Conservation (phyloP, 2,888 invertebrate species). For the Mythimna ferrago region DNA sequence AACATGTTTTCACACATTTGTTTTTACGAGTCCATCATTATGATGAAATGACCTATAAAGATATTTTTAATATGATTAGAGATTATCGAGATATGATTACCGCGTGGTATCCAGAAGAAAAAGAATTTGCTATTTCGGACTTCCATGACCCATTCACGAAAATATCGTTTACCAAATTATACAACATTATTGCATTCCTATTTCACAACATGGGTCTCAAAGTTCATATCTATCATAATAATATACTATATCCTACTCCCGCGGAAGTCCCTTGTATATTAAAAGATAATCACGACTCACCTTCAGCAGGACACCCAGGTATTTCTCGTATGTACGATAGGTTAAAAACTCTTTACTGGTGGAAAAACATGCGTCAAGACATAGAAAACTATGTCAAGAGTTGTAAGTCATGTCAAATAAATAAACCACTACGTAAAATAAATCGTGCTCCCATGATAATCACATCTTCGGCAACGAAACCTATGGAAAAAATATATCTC, state of each 20-base stretch:
- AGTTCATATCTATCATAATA: conserved; percentile 3
- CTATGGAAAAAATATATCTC: background rate
- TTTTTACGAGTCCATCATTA: background rate
- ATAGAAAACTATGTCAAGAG: background rate
- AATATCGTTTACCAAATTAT: too few relatives aligned
- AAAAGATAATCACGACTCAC: too few relatives aligned
- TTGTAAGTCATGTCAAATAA: background rate
- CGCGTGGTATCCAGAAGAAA: too few relatives aligned
- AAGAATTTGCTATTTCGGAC: too few relatives aligned
- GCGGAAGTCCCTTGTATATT: background rate
- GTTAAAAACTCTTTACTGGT: background rate
- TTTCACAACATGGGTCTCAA: background rate
- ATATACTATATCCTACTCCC: background rate
- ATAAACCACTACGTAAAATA: background rate
- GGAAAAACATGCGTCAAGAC: conserved; percentile 3
- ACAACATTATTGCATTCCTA: background rate
- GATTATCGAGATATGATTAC: too few relatives aligned
- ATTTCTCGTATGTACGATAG: background rate
- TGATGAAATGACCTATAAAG: background rate
- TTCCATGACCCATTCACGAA: too few relatives aligned
- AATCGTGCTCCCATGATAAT: background rate
- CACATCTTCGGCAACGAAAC: background rate
- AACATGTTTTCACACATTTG: conserved; percentile 11
- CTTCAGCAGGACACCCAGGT: background rate
- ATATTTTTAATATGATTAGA: conserved; percentile 2